Evolutionary conservation across 2,888 invertebrate genomes (phyloP).

Genomic region (Brenthis hecate): DNA sequence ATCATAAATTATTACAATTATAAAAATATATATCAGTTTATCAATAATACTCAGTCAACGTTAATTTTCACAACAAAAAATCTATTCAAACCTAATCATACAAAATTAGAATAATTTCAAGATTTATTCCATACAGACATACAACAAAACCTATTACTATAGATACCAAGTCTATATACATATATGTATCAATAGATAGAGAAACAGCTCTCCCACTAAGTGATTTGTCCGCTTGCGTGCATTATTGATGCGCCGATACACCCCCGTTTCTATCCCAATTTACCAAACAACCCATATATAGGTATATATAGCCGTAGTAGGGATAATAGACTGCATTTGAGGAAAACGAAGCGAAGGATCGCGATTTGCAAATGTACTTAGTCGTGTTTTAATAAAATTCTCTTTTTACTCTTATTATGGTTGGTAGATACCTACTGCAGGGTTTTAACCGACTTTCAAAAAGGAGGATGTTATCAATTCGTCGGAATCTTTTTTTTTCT

Average conservation of each 20-base stretch:
- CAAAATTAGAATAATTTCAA: too few species aligned
- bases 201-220: slow-evolving; percentile 53
- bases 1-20: too few species aligned
- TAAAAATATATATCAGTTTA: too few species aligned
- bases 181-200: slow-evolving; percentile 25
- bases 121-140: neutral
- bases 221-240: slow-evolving; percentile 71
- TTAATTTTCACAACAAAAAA: too few species aligned
- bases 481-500: too few species aligned
- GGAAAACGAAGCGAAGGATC: slow-evolving; percentile 17
- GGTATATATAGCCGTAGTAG: neutral
- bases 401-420: too few species aligned
- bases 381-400: too few species aligned
- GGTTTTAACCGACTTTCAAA: too few species aligned
- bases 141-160: slow-evolving; percentile 3
- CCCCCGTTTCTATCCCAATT: slow-evolving; percentile 38
- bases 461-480: too few species aligned
- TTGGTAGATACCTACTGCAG: too few species aligned
- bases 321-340: slow-evolving; percentile 23
- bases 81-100: too few species aligned
- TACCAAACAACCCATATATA: slow-evolving; percentile 25
- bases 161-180: slow-evolving; percentile 8
- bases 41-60: too few species aligned
- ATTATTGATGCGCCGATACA: slow-evolving; percentile 62
- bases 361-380: slow-evolving; percentile 12